These are phyloP conservation scores for Dromococcyx pavoninus DNA, from an alignment of 2,797 vertebrate genomes.

Conservation along the genomic window DNA sequence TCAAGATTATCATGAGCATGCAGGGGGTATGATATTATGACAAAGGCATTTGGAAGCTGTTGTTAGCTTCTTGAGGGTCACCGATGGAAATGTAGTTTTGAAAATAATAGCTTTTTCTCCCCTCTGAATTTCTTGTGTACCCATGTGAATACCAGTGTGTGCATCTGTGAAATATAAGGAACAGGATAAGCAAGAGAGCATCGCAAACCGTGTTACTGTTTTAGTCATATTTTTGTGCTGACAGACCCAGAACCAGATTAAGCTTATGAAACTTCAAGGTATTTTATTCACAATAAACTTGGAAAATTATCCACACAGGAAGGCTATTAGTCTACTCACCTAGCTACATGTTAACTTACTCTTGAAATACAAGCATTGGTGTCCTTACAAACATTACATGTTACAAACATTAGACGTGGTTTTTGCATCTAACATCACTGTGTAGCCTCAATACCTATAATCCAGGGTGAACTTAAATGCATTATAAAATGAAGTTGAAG, in stretches of 20 bases:
- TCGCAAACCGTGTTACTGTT: fast-evolving
- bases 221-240: neutral
- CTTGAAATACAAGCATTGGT: neutral
- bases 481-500: neutral
- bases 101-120: neutral
- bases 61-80: neutral
- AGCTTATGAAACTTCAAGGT: neutral
- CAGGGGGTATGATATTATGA: neutral
- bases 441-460: neutral
- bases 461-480: neutral
- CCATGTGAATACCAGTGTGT: neutral
- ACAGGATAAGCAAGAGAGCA: neutral
- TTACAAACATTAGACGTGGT: neutral
- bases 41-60: neutral
- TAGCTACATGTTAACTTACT: neutral
- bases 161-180: neutral
- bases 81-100: neutral
- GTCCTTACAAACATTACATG: too few relatives aligned
- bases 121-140: neutral
- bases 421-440: neutral
- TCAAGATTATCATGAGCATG: neutral
- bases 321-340: neutral
- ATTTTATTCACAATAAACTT: neutral
- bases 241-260: neutral
- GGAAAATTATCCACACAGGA: neutral